Evolutionary conservation across 1,140 invertebrate species (phyloP).

Genomic region (Neodiprion lecontei): DNA sequence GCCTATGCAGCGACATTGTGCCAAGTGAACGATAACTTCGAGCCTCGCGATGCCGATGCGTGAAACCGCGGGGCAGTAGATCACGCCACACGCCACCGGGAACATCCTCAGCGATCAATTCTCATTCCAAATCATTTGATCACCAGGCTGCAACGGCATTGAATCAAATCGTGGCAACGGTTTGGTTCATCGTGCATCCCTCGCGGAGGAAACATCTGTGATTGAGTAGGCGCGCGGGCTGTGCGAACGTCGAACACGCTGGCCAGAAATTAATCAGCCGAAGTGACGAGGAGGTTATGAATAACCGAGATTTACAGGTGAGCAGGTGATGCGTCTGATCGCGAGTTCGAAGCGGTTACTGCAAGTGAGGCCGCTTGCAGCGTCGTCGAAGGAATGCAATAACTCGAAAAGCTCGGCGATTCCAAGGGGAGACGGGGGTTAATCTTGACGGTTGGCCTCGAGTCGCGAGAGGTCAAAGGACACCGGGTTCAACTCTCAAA

Average conservation of each 20-base stretch:
- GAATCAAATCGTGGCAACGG: background rate
- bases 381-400: background rate
- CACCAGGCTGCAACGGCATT: background rate
- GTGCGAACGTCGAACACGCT: background rate
- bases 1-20: background rate
- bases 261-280: background rate
- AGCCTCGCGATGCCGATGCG: background rate
- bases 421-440: background rate
- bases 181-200: background rate
- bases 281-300: background rate
- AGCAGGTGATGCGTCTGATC: too few relatives aligned
- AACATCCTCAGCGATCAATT: background rate
- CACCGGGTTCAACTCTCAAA: background rate
- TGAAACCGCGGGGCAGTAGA: background rate
- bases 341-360: too few relatives aligned
- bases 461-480: slow-evolving; percentile 2
- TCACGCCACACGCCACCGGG: too few relatives aligned
- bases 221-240: background rate
- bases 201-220: background rate
- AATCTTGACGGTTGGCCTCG: background rate
- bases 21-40: background rate
- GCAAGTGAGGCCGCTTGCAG: too few relatives aligned
- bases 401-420: slow-evolving; percentile 1
- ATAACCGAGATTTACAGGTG: too few relatives aligned
- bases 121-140: background rate